Conservation (phyloP, 2,797 vertebrate species). For the Streptopelia turtur region DNA sequence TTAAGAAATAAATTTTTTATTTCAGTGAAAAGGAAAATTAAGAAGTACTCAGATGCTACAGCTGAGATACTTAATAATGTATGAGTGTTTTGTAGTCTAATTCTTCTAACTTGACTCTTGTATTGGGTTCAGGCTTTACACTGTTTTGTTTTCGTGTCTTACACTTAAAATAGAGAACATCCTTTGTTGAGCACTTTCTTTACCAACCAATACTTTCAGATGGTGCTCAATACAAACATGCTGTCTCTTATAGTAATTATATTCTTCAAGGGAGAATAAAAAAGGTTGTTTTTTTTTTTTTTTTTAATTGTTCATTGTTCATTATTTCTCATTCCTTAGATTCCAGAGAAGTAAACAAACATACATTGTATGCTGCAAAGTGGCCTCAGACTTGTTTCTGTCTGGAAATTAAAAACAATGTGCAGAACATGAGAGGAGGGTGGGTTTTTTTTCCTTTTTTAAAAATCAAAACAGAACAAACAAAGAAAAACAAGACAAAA, state of each 20-base stretch:
- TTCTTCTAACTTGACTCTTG: slow-evolving; percentile 50
- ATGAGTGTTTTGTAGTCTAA: slow-evolving; percentile 52
- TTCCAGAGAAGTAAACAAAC: neutral
- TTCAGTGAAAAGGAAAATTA: neutral
- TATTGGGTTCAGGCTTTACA: slow-evolving; percentile 17
- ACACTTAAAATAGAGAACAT: neutral
- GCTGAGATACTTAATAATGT: slow-evolving; percentile 61
- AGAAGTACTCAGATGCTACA: neutral
- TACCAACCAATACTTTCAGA: slow-evolving; percentile 7
- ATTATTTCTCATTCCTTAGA: neutral
- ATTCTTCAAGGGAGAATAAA: neutral
- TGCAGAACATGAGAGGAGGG: fast-evolving
- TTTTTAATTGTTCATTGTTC: neutral
- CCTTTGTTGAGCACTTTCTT: slow-evolving; percentile 1
- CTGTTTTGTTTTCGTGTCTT: slow-evolving; percentile 46
- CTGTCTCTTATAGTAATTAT: slow-evolving; percentile 4
- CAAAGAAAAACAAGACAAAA: too few relatives aligned
- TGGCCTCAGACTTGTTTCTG: neutral
- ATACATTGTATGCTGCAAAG: neutral
- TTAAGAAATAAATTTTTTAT: slow-evolving; percentile 31
- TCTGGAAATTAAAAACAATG: neutral
- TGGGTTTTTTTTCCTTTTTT: too few relatives aligned
- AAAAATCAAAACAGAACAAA: too few relatives aligned
- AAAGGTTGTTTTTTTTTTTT: too few relatives aligned
- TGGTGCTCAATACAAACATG: neutral